These are phyloP conservation scores for Pardalotus punctatus DNA, from an alignment of 2,113 vertebrate genomes.

Conservation along the genomic window DNA sequence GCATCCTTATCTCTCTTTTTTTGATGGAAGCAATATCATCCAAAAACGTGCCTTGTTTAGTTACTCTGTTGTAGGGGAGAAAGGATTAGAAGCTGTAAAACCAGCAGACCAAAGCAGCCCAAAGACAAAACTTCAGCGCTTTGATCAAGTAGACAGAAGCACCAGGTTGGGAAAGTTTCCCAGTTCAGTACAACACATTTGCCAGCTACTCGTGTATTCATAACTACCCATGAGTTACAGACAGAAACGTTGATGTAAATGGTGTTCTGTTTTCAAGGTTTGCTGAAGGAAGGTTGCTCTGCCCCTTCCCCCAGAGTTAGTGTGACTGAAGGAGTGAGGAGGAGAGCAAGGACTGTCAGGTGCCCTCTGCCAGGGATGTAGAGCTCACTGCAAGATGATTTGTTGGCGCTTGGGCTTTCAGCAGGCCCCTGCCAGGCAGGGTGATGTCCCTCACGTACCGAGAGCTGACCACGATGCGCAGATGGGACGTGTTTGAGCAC, in stretches of 20 bases:
- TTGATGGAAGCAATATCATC: background rate
- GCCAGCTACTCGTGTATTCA: background rate
- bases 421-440: background rate
- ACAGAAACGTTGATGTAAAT: background rate
- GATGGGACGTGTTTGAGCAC: background rate
- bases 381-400: background rate
- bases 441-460: accelerated
- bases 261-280: background rate
- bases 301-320: background rate
- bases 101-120: background rate
- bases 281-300: background rate
- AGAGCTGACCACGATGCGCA: background rate
- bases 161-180: background rate
- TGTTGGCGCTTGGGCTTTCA: background rate
- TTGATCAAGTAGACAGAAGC: background rate
- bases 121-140: background rate
- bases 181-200: background rate
- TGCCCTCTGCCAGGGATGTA: background rate
- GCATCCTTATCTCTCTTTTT: background rate
- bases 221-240: background rate
- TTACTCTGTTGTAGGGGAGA: background rate
- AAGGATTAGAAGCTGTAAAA: background rate
- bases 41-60: background rate
- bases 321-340: background rate
- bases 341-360: background rate